A percentile compares a stretch with the other conserved stretches of the same genome.
Conservation (phyloP, 1,140 invertebrate species). For the Trissolcus basalis region DNA sequence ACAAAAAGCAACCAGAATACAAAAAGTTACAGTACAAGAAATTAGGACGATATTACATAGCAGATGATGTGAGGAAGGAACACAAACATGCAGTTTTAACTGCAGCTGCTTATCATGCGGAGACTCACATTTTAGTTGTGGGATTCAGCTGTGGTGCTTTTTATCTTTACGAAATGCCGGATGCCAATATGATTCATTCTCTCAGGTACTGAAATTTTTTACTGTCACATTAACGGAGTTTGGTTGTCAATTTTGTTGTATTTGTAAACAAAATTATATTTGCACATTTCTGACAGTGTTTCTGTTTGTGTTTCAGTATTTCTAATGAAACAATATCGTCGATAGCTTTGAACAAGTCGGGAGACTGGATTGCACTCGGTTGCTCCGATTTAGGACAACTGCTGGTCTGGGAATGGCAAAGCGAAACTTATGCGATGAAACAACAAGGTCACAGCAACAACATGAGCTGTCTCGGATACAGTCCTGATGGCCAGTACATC, state of each 20-base stretch:
- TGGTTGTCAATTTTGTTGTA: too few relatives aligned
- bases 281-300: too few relatives aligned
- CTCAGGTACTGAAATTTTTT: too few relatives aligned
- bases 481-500: conserved; percentile 91
- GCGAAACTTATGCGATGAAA: conserved; percentile 98
- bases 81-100: conserved; percentile 81
- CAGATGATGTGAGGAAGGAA: conserved; percentile 81
- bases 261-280: too few relatives aligned
- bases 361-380: conserved; percentile 96
- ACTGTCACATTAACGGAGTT: too few relatives aligned
- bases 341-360: conserved; percentile 88
- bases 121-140: conserved; percentile 82
- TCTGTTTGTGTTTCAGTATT: conserved; percentile 78
- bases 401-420: conserved; percentile 99
- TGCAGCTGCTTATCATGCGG: conserved; percentile 86
- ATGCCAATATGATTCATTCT: conserved; percentile 93
- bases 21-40: conserved; percentile 81
- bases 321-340: conserved; percentile 88
- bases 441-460: conserved; percentile 95
- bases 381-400: conserved; percentile 91
- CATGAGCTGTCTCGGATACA: conserved; percentile 92
- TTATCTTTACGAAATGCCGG: conserved; percentile 94
- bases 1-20: conserved; percentile 20
- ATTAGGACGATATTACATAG: conserved; percentile 83
- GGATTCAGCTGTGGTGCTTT: conserved; percentile 90